phyloP scores from a whole-genome alignment of 2,888 invertebrate genomes.

The Brachyptera putata region DNA sequence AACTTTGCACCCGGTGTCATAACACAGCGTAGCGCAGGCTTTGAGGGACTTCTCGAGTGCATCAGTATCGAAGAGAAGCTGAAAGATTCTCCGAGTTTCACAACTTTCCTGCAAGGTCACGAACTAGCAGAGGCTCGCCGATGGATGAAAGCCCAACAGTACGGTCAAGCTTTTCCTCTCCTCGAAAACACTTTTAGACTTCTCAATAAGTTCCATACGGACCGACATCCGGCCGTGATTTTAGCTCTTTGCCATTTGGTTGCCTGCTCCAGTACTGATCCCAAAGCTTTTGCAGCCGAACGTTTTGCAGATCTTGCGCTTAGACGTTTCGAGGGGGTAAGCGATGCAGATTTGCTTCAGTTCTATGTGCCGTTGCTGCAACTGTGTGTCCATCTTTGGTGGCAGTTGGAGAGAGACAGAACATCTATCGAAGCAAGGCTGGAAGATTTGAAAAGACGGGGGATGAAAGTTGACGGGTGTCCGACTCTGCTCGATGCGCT shows the following conservation, averaged over 20 bases:
- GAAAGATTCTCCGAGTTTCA: slow-evolving; percentile 54
- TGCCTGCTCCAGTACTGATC: slow-evolving; percentile 52
- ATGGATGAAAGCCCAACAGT: slow-evolving; percentile 55
- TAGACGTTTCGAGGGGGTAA: slow-evolving; percentile 65
- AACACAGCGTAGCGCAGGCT: slow-evolving; percentile 58
- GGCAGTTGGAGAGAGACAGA: slow-evolving; percentile 59
- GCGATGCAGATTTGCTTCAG: slow-evolving; percentile 63
- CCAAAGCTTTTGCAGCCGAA: slow-evolving; percentile 55
- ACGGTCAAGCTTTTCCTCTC: slow-evolving; percentile 57
- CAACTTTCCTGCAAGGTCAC: slow-evolving; percentile 57
- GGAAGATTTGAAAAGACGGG: slow-evolving; percentile 57
- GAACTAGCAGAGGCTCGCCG: slow-evolving; percentile 59
- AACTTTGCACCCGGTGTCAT: slow-evolving; percentile 68
- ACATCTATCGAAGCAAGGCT: slow-evolving; percentile 57
- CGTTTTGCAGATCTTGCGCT: slow-evolving; percentile 66
- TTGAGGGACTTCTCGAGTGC: slow-evolving; percentile 58
- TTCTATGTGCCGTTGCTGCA: slow-evolving; percentile 66
- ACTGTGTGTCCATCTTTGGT: slow-evolving; percentile 64
- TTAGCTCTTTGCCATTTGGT: slow-evolving; percentile 64
- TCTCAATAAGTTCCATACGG: slow-evolving; percentile 61
- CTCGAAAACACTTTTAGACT: slow-evolving; percentile 65
- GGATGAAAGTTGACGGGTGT: slow-evolving; percentile 60
- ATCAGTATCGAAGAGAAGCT: slow-evolving; percentile 54
- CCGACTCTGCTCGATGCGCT: slow-evolving; percentile 62
- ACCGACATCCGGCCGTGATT: slow-evolving; percentile 63